These are phyloP conservation scores for Scaeva pyrastri DNA, from an alignment of 2,888 invertebrate genomes.

Conservation along the genomic window DNA sequence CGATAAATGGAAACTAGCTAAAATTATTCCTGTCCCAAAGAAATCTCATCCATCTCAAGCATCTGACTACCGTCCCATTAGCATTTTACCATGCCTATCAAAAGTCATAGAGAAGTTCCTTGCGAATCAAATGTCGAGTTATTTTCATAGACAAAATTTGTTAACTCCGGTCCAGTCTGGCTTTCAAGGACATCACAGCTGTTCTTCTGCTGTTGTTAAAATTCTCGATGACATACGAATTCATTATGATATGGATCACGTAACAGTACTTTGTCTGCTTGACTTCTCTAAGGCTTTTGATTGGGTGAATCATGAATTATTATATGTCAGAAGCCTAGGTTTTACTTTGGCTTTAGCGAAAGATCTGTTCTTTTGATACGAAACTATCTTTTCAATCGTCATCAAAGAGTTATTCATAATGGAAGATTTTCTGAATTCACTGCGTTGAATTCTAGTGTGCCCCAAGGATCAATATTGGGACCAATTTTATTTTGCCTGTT, in stretches of 20 bases:
- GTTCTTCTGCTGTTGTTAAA: not conserved
- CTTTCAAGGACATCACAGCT: not conserved
- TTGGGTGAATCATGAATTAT: not conserved
- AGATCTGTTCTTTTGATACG: not conserved
- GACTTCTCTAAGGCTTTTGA: conserved; percentile 15
- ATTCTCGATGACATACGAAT: not conserved
- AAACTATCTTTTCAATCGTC: not conserved
- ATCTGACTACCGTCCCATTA: not conserved
- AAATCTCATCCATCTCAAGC: not conserved
- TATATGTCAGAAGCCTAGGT: not conserved
- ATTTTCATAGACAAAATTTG: not conserved
- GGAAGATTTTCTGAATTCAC: too few species aligned
- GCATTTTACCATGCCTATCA: not conserved
- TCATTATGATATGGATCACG: not conserved
- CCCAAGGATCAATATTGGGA: too few species aligned
- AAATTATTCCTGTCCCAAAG: too few species aligned
- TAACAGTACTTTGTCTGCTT: not conserved
- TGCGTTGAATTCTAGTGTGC: too few species aligned
- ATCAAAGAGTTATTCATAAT: too few species aligned
- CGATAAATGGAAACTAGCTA: too few species aligned
- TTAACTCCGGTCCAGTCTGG: not conserved
- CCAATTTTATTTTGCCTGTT: too few species aligned
- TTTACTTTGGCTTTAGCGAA: not conserved
- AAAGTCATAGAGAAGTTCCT: not conserved
- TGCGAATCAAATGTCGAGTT: not conserved